Base-by-base conservation (phyloP, 2,888 invertebrate genomes). In the Sympetrum striolatum region DNA sequence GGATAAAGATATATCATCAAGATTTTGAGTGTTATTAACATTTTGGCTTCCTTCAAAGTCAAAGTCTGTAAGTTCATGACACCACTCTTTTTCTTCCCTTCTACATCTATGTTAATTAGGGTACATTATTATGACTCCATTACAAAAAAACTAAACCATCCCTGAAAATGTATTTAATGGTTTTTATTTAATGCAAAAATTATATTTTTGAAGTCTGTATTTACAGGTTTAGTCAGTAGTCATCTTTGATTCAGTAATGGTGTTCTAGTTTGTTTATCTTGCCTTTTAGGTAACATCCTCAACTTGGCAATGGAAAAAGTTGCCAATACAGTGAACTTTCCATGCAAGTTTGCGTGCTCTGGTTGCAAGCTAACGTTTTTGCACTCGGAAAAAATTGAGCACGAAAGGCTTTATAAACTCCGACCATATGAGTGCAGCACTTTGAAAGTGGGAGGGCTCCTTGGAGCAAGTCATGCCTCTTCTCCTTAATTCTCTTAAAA, bases 241-340 rank as follows among this genome's bases (percentile, higher is more conserved):
- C 10, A 44, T 5, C 44, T 44, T 3, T 86, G n/a, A 53, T 44
- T 81, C n/a, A 81, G 73, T 90, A 31, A 10, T 81, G 82, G 31
- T 48, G 44, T 44, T 44, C 44, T 8, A 44, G 10, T 10, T 8
- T 5, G 10, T 8, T 58, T 90, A 90, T 91, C 90, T 79, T 91
- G 60, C 82, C 92, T 93, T 92, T 8, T 92, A 96, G 97, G 97
- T 91, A 99, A 99, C 94, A 99, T 99, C 93, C 96, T 99, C 92
- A 99, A 99, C 94, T 95, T 99, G 93, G 99, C 99, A 58, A 99
- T 99, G 99, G 99, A 99, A 94, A 99, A 99, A 94, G 99, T 99
- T 64, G 99, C 99, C 79, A 97, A 98, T 93, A 99, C 98, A 93
- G 98, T 99, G 86, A 97, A 98, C 96, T 99, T 99, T 93, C 99